A percentile compares a stretch with the other conserved stretches of the same genome.
phyloP scores from a whole-genome alignment of 2,113 vertebrate genomes.

The Neotoma lepida region DNA sequence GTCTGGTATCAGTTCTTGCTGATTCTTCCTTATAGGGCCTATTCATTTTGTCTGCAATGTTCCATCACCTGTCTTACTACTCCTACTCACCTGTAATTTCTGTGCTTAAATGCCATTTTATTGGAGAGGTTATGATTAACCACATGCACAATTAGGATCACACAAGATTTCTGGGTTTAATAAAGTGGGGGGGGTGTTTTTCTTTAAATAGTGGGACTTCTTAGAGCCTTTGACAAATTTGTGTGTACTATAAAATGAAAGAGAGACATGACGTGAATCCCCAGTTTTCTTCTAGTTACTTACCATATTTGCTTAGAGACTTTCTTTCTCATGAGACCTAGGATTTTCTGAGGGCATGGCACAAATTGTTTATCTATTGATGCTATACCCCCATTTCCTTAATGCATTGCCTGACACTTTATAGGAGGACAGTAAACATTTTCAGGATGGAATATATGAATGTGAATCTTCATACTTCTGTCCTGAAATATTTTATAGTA shows the following conservation, averaged over 20 bases:
- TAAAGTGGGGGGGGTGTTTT: neutral
- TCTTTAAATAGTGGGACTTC: neutral
- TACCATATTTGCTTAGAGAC: neutral
- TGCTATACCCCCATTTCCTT: neutral
- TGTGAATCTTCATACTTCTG: neutral
- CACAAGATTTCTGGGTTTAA: neutral
- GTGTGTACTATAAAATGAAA: constrained; percentile 3
- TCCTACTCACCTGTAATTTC: neutral
- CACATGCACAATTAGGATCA: neutral
- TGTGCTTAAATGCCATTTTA: constrained; percentile 49
- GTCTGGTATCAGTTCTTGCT: neutral
- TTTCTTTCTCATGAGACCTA: neutral
- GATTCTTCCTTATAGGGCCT: neutral
- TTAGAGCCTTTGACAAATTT: constrained; percentile 1
- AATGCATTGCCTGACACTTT: neutral
- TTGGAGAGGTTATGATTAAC: neutral
- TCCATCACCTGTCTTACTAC: neutral
- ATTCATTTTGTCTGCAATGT: neutral
- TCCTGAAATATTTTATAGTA: neutral
- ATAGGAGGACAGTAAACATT: neutral
- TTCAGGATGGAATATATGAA: constrained; percentile 31
- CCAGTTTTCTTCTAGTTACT: constrained; percentile 2
- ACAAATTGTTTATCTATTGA: neutral
- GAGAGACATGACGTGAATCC: neutral
- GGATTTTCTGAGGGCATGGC: neutral